Percentiles rank a stretch among this genome's conserved stretches.
Evolutionary conservation across 2,888 invertebrate genomes (phyloP).

Genomic region (Onthophagus sagittarius): DNA sequence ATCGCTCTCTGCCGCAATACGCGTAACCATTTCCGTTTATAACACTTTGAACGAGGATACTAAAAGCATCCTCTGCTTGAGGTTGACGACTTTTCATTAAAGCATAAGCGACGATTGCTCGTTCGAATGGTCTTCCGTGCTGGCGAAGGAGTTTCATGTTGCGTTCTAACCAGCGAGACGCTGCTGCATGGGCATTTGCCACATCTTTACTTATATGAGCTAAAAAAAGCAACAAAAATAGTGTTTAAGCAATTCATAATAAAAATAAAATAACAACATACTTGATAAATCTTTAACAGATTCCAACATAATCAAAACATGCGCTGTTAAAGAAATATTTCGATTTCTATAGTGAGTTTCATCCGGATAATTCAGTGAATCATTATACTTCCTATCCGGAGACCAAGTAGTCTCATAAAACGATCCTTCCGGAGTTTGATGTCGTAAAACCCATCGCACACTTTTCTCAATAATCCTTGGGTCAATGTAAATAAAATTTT

Average conservation of each 20-base stretch:
- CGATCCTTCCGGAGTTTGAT: constrained; percentile 80
- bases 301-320: constrained; percentile 84
- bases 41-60: constrained; percentile 63
- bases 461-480: constrained; percentile 80
- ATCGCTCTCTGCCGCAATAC: constrained; percentile 79
- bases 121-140: constrained; percentile 74
- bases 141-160: constrained; percentile 73
- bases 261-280: constrained; percentile 26
- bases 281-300: constrained; percentile 72
- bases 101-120: constrained; percentile 87
- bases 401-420: constrained; percentile 87
- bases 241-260: background rate
- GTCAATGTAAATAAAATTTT: constrained; percentile 92
- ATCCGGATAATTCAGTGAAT: constrained; percentile 56
- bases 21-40: constrained; percentile 67
- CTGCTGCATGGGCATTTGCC: constrained; percentile 70
- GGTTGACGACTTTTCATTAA: constrained; percentile 78
- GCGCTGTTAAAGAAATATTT: constrained; percentile 89
- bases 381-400: constrained; percentile 85
- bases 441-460: constrained; percentile 79
- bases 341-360: constrained; percentile 58
- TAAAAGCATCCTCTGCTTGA: constrained; percentile 78
- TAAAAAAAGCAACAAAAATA: constrained; percentile 24
- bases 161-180: constrained; percentile 75
- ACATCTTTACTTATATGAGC: constrained; percentile 71